Conservation (phyloP, 1,140 invertebrate species). For the Subanguina moxae region DNA sequence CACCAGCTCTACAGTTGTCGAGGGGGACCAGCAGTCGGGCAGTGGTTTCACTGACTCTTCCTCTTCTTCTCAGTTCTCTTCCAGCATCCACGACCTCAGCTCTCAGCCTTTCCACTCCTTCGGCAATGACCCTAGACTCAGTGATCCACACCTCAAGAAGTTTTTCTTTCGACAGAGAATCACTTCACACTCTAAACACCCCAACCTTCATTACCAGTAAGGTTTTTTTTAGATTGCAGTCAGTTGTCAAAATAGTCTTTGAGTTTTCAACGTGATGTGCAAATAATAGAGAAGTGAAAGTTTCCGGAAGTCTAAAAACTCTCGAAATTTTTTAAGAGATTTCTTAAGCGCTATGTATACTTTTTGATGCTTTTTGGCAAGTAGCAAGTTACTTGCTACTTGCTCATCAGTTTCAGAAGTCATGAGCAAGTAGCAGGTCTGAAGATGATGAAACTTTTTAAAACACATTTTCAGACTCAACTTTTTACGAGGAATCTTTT, state of each 20-base stretch:
- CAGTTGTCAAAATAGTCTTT: neutral
- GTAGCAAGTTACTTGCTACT: too few relatives aligned
- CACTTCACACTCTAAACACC: conserved; percentile 41
- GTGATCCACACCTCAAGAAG: conserved; percentile 39
- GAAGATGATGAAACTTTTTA: too few relatives aligned
- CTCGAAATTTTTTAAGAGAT: too few relatives aligned
- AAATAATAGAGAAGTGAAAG: too few relatives aligned
- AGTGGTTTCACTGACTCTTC: neutral
- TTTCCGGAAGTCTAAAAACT: too few relatives aligned
- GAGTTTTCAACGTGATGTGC: neutral
- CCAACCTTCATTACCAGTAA: conserved; percentile 38
- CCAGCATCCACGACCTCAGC: neutral
- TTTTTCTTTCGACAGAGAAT: conserved; percentile 44
- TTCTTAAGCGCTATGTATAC: too few relatives aligned
- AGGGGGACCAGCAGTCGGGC: conserved; percentile 3
- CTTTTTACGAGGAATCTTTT: too few relatives aligned
- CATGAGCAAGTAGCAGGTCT: too few relatives aligned
- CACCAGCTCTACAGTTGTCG: neutral
- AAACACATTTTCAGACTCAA: too few relatives aligned
- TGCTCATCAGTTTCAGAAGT: too few relatives aligned
- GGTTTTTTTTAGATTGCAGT: neutral
- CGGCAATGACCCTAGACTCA: conserved; percentile 8
- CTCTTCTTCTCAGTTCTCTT: neutral
- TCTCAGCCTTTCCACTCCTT: conserved; percentile 1
- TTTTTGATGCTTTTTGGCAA: too few relatives aligned